A percentile compares a stretch with the other conserved stretches of the same genome.
Conservation (phyloP, 2,113 vertebrate genomes). For the Suncus etruscus region DNA sequence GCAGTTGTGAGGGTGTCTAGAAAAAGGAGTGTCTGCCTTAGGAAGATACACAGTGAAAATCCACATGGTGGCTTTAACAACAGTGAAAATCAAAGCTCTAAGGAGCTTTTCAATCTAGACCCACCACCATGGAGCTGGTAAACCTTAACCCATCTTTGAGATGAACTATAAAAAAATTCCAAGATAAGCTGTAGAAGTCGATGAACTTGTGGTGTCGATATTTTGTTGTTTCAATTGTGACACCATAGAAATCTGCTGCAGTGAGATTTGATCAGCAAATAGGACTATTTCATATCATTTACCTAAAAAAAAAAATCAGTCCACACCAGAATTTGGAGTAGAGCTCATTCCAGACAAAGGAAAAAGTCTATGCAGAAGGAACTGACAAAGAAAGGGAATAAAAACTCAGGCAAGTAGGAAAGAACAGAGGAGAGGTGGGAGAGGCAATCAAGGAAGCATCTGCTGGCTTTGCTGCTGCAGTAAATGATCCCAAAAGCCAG, state of each 20-base stretch:
- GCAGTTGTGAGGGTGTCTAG: accelerated
- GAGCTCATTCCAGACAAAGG: neutral
- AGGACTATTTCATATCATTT: neutral
- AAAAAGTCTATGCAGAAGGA: neutral
- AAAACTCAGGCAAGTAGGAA: neutral
- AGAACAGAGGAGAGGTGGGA: neutral
- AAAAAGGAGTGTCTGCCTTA: neutral
- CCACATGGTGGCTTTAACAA: too few relatives aligned
- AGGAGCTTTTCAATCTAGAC: too few relatives aligned
- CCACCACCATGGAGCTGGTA: neutral
- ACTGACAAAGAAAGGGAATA: neutral
- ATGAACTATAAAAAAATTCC: accelerated
- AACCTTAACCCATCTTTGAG: neutral
- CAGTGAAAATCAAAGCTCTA: too few relatives aligned
- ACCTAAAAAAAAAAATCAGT: too few relatives aligned
- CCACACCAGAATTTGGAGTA: neutral
- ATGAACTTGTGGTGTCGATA: neutral
- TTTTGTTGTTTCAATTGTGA: neutral
- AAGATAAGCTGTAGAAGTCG: neutral
- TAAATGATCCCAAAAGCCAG: accelerated
- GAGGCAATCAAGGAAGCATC: accelerated
- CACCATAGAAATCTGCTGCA: neutral
- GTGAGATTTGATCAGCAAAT: neutral
- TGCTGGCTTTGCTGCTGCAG: too few relatives aligned
- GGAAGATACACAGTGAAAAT: too few relatives aligned